Base-by-base conservation (phyloP, 2,888 invertebrate species). In the Furcula furcula region DNA sequence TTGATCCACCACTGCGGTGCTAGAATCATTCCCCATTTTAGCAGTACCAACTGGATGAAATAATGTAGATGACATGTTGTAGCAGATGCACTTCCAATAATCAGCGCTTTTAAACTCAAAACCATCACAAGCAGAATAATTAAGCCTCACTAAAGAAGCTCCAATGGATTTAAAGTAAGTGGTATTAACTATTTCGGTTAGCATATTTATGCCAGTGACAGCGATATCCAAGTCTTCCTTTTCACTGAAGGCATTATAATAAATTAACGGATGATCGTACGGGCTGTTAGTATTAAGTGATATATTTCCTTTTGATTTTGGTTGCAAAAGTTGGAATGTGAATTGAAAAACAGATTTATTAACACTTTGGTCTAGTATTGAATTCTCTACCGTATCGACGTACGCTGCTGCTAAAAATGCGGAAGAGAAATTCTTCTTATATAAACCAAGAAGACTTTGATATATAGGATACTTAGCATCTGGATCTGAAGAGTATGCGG, bases 1-100 rank as follows among this genome's bases (percentile, higher is more conserved):
- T 1, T 68, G 46, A 46, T 89, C 85, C 4, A 91, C 85, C 0
- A 91, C 91, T 1, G 86, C 89, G 91, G 18, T 18, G 13, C 14
- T 32, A 27, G 27, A n/a, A 27, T 26, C 16, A 7, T 12, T 15
- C 4, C 32, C 27, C 27, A 27, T 27, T 9, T 2, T 15, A 6
- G 27, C 10, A 7, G 27, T 27, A 3, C 27, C 27, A 9, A 27
- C 27, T 14, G 9, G n/a, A 14, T 27, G 27, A 15, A 9, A 27
- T 7, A 27, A 15, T 5, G 27, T 15, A 15, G 5, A 9, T 1
- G 15, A 7, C 15, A 15, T 15, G 9, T 27, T 27, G 7, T 15
- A 15, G 15, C 27, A 15, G 7, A 27, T 15, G 7, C 32, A 32
- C 7, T 20, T 15, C 32, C 32, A 32, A 10, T 32, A 32, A 0